Percentiles rank a stretch among this genome's conserved stretches.
phyloP scores from a whole-genome alignment of 2,797 vertebrate genomes.

The Hylomyscus alleni region DNA sequence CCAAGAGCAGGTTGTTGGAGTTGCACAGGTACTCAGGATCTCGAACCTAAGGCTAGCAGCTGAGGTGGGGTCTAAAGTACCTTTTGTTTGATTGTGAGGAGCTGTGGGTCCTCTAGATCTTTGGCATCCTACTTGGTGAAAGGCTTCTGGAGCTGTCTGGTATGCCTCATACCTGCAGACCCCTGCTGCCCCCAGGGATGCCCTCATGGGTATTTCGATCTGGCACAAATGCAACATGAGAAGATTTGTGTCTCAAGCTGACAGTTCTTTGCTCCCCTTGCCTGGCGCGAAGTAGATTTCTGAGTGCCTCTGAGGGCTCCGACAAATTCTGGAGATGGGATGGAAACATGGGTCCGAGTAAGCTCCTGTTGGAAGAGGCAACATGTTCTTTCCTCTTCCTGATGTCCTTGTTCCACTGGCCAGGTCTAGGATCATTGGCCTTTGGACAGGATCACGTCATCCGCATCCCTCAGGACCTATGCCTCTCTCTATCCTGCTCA shows the following conservation, averaged over 20 bases:
- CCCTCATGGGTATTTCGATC: slow-evolving; percentile 90
- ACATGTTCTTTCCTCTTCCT: slow-evolving; percentile 97
- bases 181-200: slow-evolving; percentile 91
- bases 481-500: slow-evolving; percentile 95
- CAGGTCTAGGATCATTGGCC: slow-evolving; percentile 96
- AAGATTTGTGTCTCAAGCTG: slow-evolving; percentile 93
- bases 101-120: slow-evolving; percentile 93
- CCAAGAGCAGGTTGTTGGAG: slow-evolving; percentile 96
- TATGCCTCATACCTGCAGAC: slow-evolving; percentile 92
- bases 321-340: slow-evolving; percentile 97
- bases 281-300: slow-evolving; percentile 94
- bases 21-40: slow-evolving; percentile 96
- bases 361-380: slow-evolving; percentile 96
- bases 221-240: slow-evolving; percentile 64
- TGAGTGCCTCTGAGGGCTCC: slow-evolving; percentile 96
- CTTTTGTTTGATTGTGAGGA: slow-evolving; percentile 99
- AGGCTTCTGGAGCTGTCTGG: slow-evolving; percentile 96
- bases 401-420: slow-evolving; percentile 95
- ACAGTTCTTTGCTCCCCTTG: slow-evolving; percentile 94
- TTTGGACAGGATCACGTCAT: slow-evolving; percentile 95
- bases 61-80: slow-evolving; percentile 96
- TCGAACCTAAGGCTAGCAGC: slow-evolving; percentile 96
- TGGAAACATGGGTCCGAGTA: slow-evolving; percentile 95
- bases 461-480: slow-evolving; percentile 92
- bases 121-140: slow-evolving; percentile 95